Percentiles rank a stretch among this genome's conserved stretches.
These are phyloP conservation scores for Ecliptopera silaceata DNA, from an alignment of 2,888 invertebrate genomes.

Conservation along the genomic window DNA sequence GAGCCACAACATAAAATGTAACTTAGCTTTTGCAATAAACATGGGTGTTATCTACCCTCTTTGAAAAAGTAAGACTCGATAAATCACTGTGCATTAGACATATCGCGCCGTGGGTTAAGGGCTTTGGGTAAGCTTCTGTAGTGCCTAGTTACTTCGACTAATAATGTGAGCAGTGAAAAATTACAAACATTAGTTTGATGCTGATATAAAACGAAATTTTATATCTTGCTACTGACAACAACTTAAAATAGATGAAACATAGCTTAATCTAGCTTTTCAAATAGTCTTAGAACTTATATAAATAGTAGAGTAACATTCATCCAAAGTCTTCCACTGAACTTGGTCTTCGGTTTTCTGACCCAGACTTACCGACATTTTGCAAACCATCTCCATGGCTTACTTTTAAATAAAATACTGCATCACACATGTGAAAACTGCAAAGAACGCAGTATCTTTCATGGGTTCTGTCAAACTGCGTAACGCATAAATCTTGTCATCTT, in stretches of 20 bases:
- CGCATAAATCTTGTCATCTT: conserved; percentile 60
- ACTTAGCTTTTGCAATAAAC: conserved; percentile 35
- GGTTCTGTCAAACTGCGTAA: conserved; percentile 43
- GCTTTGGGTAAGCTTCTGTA: conserved; percentile 39
- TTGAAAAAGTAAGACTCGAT: conserved; percentile 66
- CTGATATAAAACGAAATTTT: background rate
- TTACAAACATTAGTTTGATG: conserved; percentile 15
- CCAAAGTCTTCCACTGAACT: too few relatives aligned
- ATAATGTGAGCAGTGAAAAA: conserved; percentile 22
- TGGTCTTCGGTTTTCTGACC: too few relatives aligned
- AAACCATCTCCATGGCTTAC: too few relatives aligned
- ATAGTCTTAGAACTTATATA: too few relatives aligned
- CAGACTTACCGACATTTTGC: too few relatives aligned
- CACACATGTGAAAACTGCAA: background rate
- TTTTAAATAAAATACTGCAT: too few relatives aligned
- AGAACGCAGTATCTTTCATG: conserved; percentile 38
- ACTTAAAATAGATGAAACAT: too few relatives aligned
- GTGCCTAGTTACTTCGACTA: conserved; percentile 31
- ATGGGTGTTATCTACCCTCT: conserved; percentile 54
- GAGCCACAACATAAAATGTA: conserved; percentile 10
- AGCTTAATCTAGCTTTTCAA: too few relatives aligned
- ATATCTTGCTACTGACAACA: too few relatives aligned
- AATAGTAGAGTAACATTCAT: too few relatives aligned
- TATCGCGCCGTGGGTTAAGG: conserved; percentile 54
- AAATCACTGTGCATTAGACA: conserved; percentile 73